Percentiles rank a stretch among this genome's conserved stretches.
Evolutionary conservation across 2,113 vertebrate genomes (phyloP).

Genomic region (zebrafish (Danio rerio)): DNA sequence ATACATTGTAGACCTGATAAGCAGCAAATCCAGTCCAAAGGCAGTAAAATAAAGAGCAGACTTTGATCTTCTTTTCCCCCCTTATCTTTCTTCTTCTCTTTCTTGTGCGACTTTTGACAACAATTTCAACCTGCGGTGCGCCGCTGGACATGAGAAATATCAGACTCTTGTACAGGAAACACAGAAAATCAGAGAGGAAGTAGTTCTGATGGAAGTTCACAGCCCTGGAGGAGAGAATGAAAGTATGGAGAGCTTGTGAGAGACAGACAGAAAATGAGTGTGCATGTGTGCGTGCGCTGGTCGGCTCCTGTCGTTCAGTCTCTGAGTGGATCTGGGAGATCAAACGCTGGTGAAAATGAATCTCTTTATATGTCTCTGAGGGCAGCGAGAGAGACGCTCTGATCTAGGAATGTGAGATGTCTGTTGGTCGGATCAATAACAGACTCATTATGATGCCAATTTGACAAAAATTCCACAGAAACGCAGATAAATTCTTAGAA

Average conservation of each 20-base stretch:
- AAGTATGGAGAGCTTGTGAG: constrained; percentile 23
- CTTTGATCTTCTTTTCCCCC: constrained; percentile 60
- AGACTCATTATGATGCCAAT: constrained; percentile 31
- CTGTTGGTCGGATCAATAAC: constrained; percentile 36
- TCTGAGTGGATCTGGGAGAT: constrained; percentile 48
- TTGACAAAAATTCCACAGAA: not conserved
- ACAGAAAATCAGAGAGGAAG: constrained; percentile 53
- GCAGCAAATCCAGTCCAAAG: not conserved
- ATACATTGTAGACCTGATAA: constrained; percentile 15
- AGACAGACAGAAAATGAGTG: constrained; percentile 11
- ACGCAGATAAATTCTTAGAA: constrained; percentile 6
- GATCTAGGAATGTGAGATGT: constrained; percentile 54
- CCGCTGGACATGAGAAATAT: constrained; percentile 64
- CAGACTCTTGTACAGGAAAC: constrained; percentile 57
- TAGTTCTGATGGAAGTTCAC: constrained; percentile 45
- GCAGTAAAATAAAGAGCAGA: constrained; percentile 32
- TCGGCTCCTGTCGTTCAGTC: constrained; percentile 21
- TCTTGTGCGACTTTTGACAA: constrained; percentile 66
- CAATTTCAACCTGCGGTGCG: constrained; percentile 57
- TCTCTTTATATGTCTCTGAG: constrained; percentile 64
- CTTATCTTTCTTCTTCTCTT: constrained; percentile 53
- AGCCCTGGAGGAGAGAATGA: constrained; percentile 45
- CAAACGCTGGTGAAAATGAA: constrained; percentile 51
- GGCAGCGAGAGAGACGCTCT: constrained; percentile 74
- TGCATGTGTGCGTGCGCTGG: constrained; percentile 23